Evolutionary conservation across 2,888 invertebrate genomes (phyloP), one percentile per base, ranked within the genome.

Genomic region (Caenorhabditis virilis): DNA sequence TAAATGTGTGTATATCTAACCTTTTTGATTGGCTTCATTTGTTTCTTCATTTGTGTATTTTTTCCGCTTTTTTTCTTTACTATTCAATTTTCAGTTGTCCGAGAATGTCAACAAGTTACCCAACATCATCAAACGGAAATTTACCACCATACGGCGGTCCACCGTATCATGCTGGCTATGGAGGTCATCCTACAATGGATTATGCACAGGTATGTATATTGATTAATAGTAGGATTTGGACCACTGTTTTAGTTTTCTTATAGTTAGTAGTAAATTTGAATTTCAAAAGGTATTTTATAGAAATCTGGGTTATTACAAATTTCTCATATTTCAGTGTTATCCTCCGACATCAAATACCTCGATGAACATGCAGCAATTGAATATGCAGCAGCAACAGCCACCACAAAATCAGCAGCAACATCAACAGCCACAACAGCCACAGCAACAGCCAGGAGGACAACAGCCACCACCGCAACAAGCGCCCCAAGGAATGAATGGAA

Each of bases 41-140:
- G 4, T n/a, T 36, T 36, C 16, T n/a, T 36, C 36, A 36, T 5
- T 36, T 36, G 5, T 9, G 5, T 36, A 15, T n/a, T 7, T 36
- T n/a, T 36, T 36, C 36, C 7, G 36, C 30, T 30, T 30, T 30
- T 30, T n/a, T n/a, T n/a, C n/a, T n/a, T n/a, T n/a, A n/a, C n/a
- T n/a, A n/a, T n/a, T n/a, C n/a, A n/a, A n/a, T n/a, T n/a, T n/a
- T n/a, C n/a, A n/a, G n/a, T n/a, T n/a, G n/a, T n/a, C n/a, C n/a
- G n/a, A n/a, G n/a, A 41, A 64, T 64, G 64, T 64, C 64, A 25
- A 59, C 64, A 42, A 64, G 64, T 59, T 64, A 53, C 47, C 64
- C 64, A 7, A 64, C 48, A 50, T 43, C 36, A 22, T 48, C 42
- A 16, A 63, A 58, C 52, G 64, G 64, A 46, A 62, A 42, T 39